Evolutionary conservation across 2,797 vertebrate species (phyloP).

Genomic region (Hozukius guyotensis): DNA sequence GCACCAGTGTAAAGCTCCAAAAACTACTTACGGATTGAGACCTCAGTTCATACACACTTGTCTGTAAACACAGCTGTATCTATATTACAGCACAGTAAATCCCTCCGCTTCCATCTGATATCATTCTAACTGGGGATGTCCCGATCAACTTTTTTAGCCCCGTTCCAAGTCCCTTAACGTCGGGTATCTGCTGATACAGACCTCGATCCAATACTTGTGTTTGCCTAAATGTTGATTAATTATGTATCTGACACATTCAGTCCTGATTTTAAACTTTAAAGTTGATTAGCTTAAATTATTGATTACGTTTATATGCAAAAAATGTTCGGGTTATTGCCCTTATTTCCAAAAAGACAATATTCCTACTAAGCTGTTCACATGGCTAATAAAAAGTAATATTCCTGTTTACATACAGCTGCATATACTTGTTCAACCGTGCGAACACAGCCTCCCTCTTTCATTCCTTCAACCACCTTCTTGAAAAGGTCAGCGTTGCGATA

Average conservation of each 20-base stretch:
- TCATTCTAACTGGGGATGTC: background rate
- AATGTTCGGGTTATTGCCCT: accelerated
- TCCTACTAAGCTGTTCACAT: background rate
- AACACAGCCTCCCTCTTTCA: background rate
- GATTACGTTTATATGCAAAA: background rate
- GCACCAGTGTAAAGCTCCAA: conserved; percentile 28
- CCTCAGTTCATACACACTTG: conserved; percentile 24
- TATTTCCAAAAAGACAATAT: background rate
- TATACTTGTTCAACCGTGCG: background rate
- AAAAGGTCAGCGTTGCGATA: too few relatives aligned
- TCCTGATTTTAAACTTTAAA: background rate
- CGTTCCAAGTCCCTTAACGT: background rate
- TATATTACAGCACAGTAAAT: conserved; percentile 10
- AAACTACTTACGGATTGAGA: conserved; percentile 47
- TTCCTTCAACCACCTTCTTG: background rate
- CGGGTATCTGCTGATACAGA: background rate
- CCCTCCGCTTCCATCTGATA: background rate
- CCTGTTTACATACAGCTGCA: background rate
- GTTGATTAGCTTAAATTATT: background rate
- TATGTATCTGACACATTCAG: background rate
- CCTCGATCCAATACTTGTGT: background rate
- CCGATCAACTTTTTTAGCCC: background rate
- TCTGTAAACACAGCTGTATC: conserved; percentile 41
- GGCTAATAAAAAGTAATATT: background rate
- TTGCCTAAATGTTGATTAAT: background rate